Percentiles rank a stretch among this genome's conserved stretches.
phyloP scores from a whole-genome alignment of 2,888 invertebrate genomes.

The Phengaris alcon region DNA sequence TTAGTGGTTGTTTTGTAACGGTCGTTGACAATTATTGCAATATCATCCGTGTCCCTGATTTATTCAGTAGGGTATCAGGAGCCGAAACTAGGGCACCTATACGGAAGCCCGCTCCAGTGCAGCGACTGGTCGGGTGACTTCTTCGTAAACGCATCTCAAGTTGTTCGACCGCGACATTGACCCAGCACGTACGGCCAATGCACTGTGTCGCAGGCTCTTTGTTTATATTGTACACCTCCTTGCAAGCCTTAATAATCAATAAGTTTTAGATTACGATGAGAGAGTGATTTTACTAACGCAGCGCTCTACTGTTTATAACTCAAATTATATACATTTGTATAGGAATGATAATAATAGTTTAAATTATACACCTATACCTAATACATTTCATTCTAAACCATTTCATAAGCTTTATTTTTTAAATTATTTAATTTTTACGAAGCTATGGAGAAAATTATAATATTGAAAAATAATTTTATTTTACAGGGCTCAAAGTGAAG shows the following conservation, averaged over 20 bases:
- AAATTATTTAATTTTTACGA: too few relatives aligned
- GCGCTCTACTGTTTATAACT: not conserved
- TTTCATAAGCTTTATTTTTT: too few relatives aligned
- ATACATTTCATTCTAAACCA: too few relatives aligned
- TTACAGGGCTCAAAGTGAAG: not conserved
- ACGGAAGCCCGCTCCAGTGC: conserved; percentile 57
- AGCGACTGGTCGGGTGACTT: conserved; percentile 61
- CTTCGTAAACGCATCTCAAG: conserved; percentile 66
- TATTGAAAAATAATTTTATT: not conserved
- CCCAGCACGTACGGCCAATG: conserved; percentile 75
- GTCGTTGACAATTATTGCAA: not conserved
- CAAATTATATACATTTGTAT: not conserved
- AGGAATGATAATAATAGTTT: too few relatives aligned
- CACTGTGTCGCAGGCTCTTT: conserved; percentile 76
- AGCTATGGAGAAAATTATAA: too few relatives aligned
- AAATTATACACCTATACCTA: too few relatives aligned
- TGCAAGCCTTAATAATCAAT: conserved; percentile 24
- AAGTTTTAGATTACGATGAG: not conserved
- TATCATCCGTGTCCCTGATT: not conserved
- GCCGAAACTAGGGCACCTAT: conserved; percentile 61
- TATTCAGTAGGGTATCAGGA: conserved; percentile 10
- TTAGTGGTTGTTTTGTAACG: not conserved
- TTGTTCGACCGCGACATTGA: conserved; percentile 75
- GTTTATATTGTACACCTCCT: conserved; percentile 61
- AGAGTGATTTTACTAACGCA: not conserved